Percentiles rank a stretch among this genome's conserved stretches.
Conservation (phyloP, 2,113 vertebrate species). For the Rhagologus leucostigma region DNA sequence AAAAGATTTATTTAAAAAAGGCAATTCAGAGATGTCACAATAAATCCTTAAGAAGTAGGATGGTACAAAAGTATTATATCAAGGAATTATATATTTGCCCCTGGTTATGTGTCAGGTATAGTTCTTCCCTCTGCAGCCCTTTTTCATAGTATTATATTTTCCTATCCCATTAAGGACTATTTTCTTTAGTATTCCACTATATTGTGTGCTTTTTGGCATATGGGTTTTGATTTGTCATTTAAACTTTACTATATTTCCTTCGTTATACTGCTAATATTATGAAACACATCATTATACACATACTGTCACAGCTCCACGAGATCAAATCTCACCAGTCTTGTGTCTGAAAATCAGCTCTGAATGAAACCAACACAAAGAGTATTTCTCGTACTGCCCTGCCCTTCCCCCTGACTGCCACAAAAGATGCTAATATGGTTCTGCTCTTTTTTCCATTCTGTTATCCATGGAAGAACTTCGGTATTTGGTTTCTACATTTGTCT, state of each 20-base stretch:
- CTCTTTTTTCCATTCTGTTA: not conserved
- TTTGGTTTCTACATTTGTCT: not conserved
- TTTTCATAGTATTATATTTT: not conserved
- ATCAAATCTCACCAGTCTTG: not conserved
- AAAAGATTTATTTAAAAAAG: not conserved
- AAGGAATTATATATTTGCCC: not conserved
- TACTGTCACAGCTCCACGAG: not conserved
- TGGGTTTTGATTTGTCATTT: conserved; percentile 2
- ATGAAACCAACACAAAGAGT: not conserved
- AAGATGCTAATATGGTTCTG: not conserved
- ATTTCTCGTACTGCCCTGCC: not conserved
- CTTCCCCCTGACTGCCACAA: not conserved
- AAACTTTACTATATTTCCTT: not conserved
- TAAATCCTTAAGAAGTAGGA: not conserved
- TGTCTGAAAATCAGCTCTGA: conserved; percentile 6
- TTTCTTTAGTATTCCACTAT: not conserved
- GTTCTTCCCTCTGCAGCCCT: not conserved
- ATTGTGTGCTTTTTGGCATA: not conserved
- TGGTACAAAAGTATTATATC: not conserved
- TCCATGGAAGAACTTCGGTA: not conserved
- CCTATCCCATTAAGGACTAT: not conserved
- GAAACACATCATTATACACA: conserved; percentile 60
- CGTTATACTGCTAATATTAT: conserved; percentile 47
- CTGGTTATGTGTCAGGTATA: not conserved
- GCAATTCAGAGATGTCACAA: not conserved